Percentiles rank a stretch among this genome's conserved stretches.
These are phyloP conservation scores for Eonycteris spelaea DNA, from an alignment of 2,113 vertebrate species.

Conservation along the genomic window DNA sequence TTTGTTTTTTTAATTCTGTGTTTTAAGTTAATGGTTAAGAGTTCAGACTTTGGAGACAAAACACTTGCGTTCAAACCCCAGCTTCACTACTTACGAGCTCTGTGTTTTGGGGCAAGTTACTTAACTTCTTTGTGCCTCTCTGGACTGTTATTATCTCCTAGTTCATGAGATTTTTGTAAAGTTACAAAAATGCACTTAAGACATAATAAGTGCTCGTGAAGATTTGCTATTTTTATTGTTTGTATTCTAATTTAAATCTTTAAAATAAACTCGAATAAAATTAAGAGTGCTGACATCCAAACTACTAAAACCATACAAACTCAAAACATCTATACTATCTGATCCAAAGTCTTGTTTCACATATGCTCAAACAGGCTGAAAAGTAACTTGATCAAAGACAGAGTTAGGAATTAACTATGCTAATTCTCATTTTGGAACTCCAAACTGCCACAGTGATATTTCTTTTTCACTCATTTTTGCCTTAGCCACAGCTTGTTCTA, in stretches of 20 bases:
- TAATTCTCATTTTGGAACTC: not conserved
- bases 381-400: not conserved
- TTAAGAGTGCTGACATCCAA: not conserved
- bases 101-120: not conserved
- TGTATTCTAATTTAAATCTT: not conserved
- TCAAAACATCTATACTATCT: not conserved
- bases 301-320: not conserved
- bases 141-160: not conserved
- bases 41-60: not conserved
- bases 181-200: no score
- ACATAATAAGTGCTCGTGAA: no score
- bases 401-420: not conserved
- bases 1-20: not conserved
- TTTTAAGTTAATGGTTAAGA: conserved; percentile 4
- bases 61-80: not conserved
- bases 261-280: not conserved
- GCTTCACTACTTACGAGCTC: not conserved
- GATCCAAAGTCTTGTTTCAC: not conserved
- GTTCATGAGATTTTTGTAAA: no score
- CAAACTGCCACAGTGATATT: not conserved
- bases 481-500: not conserved
- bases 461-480: not conserved
- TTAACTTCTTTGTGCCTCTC: not conserved
- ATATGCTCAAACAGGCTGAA: not conserved
- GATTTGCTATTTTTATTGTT: no score